A percentile compares a stretch with the other conserved stretches of the same genome.
Conservation (phyloP, 2,888 invertebrate species). For the Tubulanus polymorphus region DNA sequence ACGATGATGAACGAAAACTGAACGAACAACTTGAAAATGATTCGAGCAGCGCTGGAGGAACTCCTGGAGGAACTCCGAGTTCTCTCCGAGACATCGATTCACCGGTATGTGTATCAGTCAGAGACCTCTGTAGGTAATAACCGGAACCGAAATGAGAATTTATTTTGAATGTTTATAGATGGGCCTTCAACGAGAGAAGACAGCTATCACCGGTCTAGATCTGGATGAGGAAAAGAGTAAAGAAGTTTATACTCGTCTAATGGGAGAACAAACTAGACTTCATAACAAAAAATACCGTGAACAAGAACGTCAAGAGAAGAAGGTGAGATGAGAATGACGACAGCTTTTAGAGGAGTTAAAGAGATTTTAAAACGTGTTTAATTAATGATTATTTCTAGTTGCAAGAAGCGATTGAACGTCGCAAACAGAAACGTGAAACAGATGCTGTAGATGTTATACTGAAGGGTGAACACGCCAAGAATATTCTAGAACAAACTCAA, state of each 20-base stretch:
- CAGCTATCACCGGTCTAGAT: conserved; percentile 31
- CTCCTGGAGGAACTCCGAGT: too few species aligned
- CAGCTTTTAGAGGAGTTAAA: too few species aligned
- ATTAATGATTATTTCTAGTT: conserved; percentile 24
- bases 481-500: conserved; percentile 31
- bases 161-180: too few species aligned
- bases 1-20: too few species aligned
- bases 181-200: conserved; percentile 46
- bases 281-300: conserved; percentile 29
- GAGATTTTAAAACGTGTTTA: background rate
- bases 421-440: conserved; percentile 27
- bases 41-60: too few species aligned
- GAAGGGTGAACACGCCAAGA: conserved; percentile 41
- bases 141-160: too few species aligned
- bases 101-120: too few species aligned
- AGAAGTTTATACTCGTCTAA: conserved; percentile 30
- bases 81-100: too few species aligned
- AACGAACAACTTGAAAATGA: too few species aligned
- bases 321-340: conserved; percentile 24
- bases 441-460: conserved; percentile 36
- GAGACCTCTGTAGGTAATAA: too few species aligned
- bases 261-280: conserved; percentile 32
- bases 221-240: conserved; percentile 41
- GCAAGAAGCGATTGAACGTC: conserved; percentile 27
- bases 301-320: conserved; percentile 37